Base-by-base conservation (phyloP, 2,113 vertebrate species). In the Leuciscus idus region DNA sequence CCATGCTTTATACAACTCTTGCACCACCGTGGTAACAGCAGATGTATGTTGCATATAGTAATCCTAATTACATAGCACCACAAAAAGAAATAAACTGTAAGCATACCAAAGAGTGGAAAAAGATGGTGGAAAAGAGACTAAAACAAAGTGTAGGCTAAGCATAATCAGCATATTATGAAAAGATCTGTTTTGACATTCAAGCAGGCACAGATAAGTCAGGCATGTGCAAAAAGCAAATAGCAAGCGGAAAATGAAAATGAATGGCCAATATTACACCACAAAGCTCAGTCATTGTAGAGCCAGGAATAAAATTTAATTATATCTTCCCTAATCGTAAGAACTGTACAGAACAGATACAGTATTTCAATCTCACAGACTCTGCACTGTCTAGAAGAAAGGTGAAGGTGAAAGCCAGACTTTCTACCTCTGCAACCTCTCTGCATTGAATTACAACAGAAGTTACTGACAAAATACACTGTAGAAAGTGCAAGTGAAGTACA, bases 221-320 rank as follows among this genome's bases (percentile, higher is more conserved):
- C 17, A 4, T 21, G 21, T 70, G 64, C 28, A 68, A 70, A 66
- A 52, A 68, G 80, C 28, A 82, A 82, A 52, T 28, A 70, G 50
- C 50, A 55, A 55, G 75, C 21, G 26, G 46, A 11, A 68, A 66
- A 82, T 68, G n/a, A 66, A 77, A 77, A 77, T 55, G 28, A 77
- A 77, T 23, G 52, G 75, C 9, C 11, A 55, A 77, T 77, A 28
- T 77, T 77, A 55, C 13, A 77, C 28, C 50, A 77, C 75, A 77
- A 28, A 55, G 75, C 75, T 77, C 75, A 77, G 75, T 55, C 50
- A 55, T 19, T 55, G 28, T 55, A 77, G 9, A 77, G 75, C 13
- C 48, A 77, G 15, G 28, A 77, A 77, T 30, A 55, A 55, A 77
- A 52, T 76, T 2, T 0, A 77, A 33, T 55, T 11, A 55, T 11